Conservation (phyloP, 2,797 vertebrate genomes). For the Channallabes apus region DNA sequence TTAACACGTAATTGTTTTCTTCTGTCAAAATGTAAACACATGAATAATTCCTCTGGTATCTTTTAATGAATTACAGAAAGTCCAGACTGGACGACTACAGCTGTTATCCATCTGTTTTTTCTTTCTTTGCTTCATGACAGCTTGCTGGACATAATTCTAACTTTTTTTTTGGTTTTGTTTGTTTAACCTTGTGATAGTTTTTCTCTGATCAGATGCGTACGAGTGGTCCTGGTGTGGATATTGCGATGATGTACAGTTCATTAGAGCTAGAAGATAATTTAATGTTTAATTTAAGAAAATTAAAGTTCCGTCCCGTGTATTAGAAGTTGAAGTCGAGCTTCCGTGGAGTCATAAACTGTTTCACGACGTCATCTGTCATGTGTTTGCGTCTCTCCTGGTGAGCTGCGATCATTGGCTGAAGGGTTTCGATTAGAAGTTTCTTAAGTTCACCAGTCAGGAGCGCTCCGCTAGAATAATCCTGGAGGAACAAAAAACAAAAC, state of each 20-base stretch:
- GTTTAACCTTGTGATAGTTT: not conserved
- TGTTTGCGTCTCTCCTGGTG: slow-evolving; percentile 91
- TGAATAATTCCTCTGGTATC: not conserved
- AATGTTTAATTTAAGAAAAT: not conserved
- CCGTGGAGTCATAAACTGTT: slow-evolving; percentile 90
- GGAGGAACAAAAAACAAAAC: not conserved
- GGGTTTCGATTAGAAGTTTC: slow-evolving; percentile 87
- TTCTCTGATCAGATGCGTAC: not conserved
- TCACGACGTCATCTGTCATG: slow-evolving; percentile 84
- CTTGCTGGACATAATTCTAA: not conserved
- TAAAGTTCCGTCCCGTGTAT: slow-evolving; percentile 20
- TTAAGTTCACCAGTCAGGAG: slow-evolving; percentile 94
- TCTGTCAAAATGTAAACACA: not conserved
- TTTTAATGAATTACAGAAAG: not conserved
- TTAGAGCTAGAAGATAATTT: not conserved
- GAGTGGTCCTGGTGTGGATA: not conserved
- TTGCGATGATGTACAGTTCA: not conserved
- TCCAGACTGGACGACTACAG: not conserved
- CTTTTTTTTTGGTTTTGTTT: not conserved
- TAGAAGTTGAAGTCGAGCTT: slow-evolving; percentile 84
- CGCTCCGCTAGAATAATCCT: slow-evolving; percentile 92
- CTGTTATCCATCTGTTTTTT: not conserved
- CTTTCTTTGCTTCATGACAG: not conserved
- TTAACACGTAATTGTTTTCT: not conserved
- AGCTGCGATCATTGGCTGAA: slow-evolving; percentile 88